These are phyloP conservation scores for Drosophila lutescens DNA, from an alignment of 2,888 invertebrate species.

Conservation along the genomic window DNA sequence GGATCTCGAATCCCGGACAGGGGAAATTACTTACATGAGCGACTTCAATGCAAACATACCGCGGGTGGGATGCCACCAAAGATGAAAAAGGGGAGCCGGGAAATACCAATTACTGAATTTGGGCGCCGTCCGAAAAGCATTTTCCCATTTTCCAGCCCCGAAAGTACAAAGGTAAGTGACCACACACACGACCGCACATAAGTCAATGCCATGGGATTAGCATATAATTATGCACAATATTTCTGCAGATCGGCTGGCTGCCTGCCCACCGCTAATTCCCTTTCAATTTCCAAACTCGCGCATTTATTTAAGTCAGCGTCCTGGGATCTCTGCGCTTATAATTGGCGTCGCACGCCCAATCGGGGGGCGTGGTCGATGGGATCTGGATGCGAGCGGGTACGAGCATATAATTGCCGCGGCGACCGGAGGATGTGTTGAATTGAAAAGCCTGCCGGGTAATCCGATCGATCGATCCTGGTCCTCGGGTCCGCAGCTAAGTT, in stretches of 20 bases:
- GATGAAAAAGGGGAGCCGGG: neutral
- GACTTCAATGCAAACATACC: constrained; percentile 68
- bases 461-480: constrained; percentile 59
- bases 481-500: constrained; percentile 45
- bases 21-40: constrained; percentile 66
- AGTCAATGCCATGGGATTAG: constrained; percentile 50
- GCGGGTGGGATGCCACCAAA: constrained; percentile 62
- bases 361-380: constrained; percentile 38
- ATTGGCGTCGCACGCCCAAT: constrained; percentile 71
- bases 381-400: constrained; percentile 22
- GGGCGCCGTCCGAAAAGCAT: constrained; percentile 54
- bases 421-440: constrained; percentile 77
- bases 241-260: constrained; percentile 50
- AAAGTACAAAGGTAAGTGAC: constrained; percentile 23
- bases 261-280: constrained; percentile 66
- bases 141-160: constrained; percentile 5
- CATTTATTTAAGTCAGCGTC: constrained; percentile 77
- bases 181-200: constrained; percentile 27
- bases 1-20: constrained; percentile 9
- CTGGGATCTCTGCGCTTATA: constrained; percentile 56
- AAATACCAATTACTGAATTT: constrained; percentile 11
- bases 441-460: constrained; percentile 80
- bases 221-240: constrained; percentile 78
- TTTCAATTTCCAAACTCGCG: constrained; percentile 78
- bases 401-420: constrained; percentile 62